These are phyloP conservation scores for Junonia oenone DNA, from an alignment of 2,888 invertebrate genomes.

Conservation along the genomic window DNA sequence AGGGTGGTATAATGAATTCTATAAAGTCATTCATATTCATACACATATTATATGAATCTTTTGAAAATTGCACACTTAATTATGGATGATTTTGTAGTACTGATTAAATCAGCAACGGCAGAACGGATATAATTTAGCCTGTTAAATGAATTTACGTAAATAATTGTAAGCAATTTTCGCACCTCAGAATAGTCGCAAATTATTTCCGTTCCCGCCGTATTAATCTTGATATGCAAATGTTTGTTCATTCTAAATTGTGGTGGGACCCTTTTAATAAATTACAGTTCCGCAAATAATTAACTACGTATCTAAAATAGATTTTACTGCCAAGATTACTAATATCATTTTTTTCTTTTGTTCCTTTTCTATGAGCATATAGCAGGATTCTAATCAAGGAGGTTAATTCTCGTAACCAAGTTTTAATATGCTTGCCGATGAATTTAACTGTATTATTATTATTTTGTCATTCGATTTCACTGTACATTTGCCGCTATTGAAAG, in stretches of 20 bases:
- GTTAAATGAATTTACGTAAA: slow-evolving; percentile 30
- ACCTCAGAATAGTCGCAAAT: slow-evolving; percentile 31
- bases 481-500: slow-evolving; percentile 46
- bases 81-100: slow-evolving; percentile 40
- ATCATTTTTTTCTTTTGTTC: slow-evolving; percentile 68
- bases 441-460: slow-evolving; percentile 57
- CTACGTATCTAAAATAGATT: slow-evolving; percentile 38
- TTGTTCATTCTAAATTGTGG: slow-evolving; percentile 44
- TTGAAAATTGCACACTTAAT: slow-evolving; percentile 12
- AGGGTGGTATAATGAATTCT: slow-evolving; percentile 23
- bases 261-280: slow-evolving; percentile 40
- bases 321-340: slow-evolving; percentile 67
- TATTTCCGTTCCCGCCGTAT: slow-evolving; percentile 36
- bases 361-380: slow-evolving; percentile 76
- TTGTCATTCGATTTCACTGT: slow-evolving; percentile 56
- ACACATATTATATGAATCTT: background rate
- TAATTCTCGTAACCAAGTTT: slow-evolving; percentile 70
- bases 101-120: slow-evolving; percentile 31
- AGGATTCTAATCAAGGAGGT: slow-evolving; percentile 77
- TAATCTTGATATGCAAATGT: slow-evolving; percentile 37
- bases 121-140: slow-evolving; percentile 39
- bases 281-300: slow-evolving; percentile 36
- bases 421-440: slow-evolving; percentile 72
- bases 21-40: slow-evolving; percentile 21
- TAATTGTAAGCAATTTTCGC: slow-evolving; percentile 31